These are phyloP conservation scores for Crossoptilon crossoptilon DNA, from an alignment of 2,797 vertebrate species.

Conservation along the genomic window DNA sequence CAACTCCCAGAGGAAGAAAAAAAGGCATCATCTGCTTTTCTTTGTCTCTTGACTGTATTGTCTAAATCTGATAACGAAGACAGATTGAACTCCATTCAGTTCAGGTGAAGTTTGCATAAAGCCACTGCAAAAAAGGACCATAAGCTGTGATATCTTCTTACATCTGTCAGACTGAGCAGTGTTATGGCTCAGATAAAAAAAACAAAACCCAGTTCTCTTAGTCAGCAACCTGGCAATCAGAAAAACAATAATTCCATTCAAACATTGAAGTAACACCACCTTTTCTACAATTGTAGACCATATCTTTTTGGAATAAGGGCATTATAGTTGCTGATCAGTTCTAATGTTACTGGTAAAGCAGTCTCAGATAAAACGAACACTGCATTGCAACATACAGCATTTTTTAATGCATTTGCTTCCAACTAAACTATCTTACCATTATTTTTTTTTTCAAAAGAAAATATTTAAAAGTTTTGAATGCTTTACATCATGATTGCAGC, in stretches of 20 bases:
- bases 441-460: slow-evolving; percentile 26
- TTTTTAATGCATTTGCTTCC: not conserved
- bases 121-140: not conserved
- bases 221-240: slow-evolving; percentile 25
- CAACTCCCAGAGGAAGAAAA: not conserved
- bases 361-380: not conserved
- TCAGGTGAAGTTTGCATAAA: not conserved
- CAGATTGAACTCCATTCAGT: not conserved
- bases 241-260: slow-evolving; percentile 11
- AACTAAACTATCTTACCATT: not conserved
- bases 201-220: not conserved
- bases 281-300: not conserved
- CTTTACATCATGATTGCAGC: not conserved
- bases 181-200: not conserved
- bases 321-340: not conserved
- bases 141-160: not conserved
- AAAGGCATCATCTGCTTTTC: not conserved
- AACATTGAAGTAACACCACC: not conserved
- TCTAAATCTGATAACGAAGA: not conserved
- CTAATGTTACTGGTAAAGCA: not conserved
- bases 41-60: not conserved
- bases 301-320: slow-evolving; percentile 2
- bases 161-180: slow-evolving; percentile 4
- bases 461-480: not conserved
- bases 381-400: not conserved